Percentiles rank a stretch among this genome's conserved stretches.
Evolutionary conservation across 2,888 invertebrate species (phyloP).

Genomic region (Hirtodrosophila duncani): DNA sequence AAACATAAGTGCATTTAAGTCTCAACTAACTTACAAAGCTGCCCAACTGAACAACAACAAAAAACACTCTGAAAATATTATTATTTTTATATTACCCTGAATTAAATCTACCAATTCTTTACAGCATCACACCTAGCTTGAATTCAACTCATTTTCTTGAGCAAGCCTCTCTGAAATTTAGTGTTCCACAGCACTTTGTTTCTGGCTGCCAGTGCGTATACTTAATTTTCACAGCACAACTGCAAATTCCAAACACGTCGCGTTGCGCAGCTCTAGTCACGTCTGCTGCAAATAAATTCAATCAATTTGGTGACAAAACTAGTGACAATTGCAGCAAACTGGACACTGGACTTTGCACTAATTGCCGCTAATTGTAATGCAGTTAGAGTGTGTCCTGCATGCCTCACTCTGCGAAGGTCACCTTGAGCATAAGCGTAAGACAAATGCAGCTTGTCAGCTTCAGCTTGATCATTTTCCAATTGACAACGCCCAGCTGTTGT

Average conservation of each 20-base stretch:
- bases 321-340: conserved; percentile 51
- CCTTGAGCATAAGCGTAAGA: conserved; percentile 3
- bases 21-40: too few relatives aligned
- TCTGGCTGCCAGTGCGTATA: conserved; percentile 31
- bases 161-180: too few relatives aligned
- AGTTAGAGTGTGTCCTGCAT: too few relatives aligned
- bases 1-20: too few relatives aligned
- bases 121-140: too few relatives aligned
- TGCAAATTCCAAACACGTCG: conserved; percentile 37
- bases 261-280: conserved; percentile 50
- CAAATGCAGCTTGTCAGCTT: conserved; percentile 37
- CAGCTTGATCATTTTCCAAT: conserved; percentile 69
- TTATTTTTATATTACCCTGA: too few relatives aligned
- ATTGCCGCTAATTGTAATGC: conserved; percentile 68
- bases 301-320: conserved; percentile 51
- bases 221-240: conserved; percentile 9
- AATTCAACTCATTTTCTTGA: too few relatives aligned
- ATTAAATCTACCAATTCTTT: too few relatives aligned
- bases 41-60: too few relatives aligned
- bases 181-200: too few relatives aligned
- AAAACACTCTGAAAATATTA: too few relatives aligned
- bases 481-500: conserved; percentile 66
- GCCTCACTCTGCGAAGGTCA: conserved; percentile 39
- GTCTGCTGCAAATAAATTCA: conserved; percentile 57
- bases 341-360: conserved; percentile 47